Evolutionary conservation across 92 coral and sea anemone genomes (phyloP).

Genomic region (Chrysogorgia sp.): DNA sequence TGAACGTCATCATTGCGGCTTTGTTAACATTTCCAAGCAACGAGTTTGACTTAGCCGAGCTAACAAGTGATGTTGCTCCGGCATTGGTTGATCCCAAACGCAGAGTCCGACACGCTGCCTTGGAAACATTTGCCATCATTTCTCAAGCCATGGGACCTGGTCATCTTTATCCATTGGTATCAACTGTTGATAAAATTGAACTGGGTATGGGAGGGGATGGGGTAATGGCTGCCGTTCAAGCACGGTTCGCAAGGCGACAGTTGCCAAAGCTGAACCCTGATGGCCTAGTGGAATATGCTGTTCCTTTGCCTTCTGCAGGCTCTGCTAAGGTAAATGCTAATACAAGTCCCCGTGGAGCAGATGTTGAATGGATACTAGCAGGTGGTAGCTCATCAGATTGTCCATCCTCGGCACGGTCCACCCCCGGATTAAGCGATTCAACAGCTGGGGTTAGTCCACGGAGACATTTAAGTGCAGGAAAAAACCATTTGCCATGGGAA

Average conservation of each 20-base stretch:
- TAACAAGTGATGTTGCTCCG: constrained; percentile 87
- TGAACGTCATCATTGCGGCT: constrained; percentile 92
- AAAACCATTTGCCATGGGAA: constrained; percentile 94
- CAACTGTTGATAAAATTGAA: constrained; percentile 87
- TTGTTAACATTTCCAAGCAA: constrained; percentile 92
- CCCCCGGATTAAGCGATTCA: constrained; percentile 94
- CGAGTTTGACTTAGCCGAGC: constrained; percentile 89
- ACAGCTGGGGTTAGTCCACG: constrained; percentile 85
- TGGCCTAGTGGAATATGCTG: constrained; percentile 97
- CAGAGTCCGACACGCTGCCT: constrained; percentile 93
- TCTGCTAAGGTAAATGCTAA: constrained; percentile 78
- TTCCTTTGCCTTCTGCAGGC: constrained; percentile 88
- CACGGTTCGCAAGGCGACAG: constrained; percentile 95
- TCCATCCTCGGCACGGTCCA: constrained; percentile 80
- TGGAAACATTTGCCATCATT: constrained; percentile 98
- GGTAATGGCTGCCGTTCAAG: constrained; percentile 92
- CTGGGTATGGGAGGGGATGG: constrained; percentile 93
- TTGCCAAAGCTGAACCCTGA: constrained; percentile 92
- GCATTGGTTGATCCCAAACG: constrained; percentile 90
- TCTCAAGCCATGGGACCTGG: constrained; percentile 99
- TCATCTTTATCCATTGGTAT: constrained; percentile 81
- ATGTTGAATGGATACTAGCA: constrained; percentile 97
- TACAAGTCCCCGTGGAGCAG: constrained; percentile 82
- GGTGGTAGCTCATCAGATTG: constrained; percentile 88
- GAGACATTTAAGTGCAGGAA: constrained; percentile 91